Percentiles rank a stretch among this genome's conserved stretches.
These are phyloP conservation scores for Nasonia vitripennis DNA, from an alignment of 1,140 invertebrate genomes.

Conservation along the genomic window DNA sequence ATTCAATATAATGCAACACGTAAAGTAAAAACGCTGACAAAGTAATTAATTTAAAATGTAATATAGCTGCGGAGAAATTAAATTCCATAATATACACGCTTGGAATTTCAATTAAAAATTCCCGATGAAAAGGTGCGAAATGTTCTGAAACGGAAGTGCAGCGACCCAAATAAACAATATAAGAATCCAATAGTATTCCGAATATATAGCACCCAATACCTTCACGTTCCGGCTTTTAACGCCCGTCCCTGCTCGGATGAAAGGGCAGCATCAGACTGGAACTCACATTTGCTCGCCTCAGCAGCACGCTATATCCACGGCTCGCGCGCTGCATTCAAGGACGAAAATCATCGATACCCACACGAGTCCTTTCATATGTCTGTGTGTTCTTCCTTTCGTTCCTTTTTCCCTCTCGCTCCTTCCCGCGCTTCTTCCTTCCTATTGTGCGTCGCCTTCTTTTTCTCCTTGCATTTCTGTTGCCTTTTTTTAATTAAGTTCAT, in stretches of 20 bases:
- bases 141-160: not conserved
- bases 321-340: slow-evolving; percentile 39
- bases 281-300: slow-evolving; percentile 46
- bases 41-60: not conserved
- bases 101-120: slow-evolving; percentile 13
- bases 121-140: not conserved
- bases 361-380: slow-evolving; percentile 19
- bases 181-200: slow-evolving; percentile 29
- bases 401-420: not conserved
- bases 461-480: not conserved
- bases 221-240: slow-evolving; percentile 8
- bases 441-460: not conserved
- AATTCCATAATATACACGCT: not conserved
- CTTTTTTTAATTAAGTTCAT: slow-evolving; percentile 1
- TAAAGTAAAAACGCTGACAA: not conserved
- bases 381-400: not conserved
- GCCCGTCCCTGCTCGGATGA: slow-evolving; percentile 35
- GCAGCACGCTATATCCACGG: not conserved
- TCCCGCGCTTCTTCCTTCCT: not conserved
- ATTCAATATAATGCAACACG: not conserved
- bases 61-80: not conserved
- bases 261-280: slow-evolving; percentile 54
- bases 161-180: slow-evolving; percentile 33
- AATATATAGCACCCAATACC: slow-evolving; percentile 17
- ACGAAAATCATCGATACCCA: slow-evolving; percentile 56